These are phyloP conservation scores for Catocala nupta DNA, from an alignment of 2,888 invertebrate genomes.

Conservation along the genomic window DNA sequence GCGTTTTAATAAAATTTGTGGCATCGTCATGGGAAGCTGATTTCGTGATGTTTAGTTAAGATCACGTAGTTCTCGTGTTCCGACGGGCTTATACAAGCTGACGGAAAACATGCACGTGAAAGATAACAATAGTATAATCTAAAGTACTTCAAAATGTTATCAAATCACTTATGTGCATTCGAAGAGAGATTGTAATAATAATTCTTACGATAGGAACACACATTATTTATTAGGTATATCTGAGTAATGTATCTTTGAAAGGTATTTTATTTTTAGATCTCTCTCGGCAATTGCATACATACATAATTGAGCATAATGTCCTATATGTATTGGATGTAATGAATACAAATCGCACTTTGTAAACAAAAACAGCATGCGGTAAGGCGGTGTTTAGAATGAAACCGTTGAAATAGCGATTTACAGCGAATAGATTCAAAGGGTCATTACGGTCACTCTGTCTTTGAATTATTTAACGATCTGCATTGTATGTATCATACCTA, in stretches of 20 bases:
- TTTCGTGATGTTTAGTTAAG: slow-evolving; percentile 20
- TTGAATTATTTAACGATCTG: too few species aligned
- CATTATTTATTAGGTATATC: background rate
- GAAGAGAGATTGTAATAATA: background rate
- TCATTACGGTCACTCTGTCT: too few species aligned
- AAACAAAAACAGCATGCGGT: background rate
- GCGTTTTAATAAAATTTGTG: slow-evolving; percentile 23
- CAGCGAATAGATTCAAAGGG: too few species aligned
- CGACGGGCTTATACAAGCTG: background rate
- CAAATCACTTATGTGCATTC: slow-evolving; percentile 5
- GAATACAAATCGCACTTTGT: slow-evolving; percentile 1
- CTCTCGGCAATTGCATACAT: background rate
- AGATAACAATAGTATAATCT: too few species aligned
- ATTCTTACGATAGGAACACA: too few species aligned
- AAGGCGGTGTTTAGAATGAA: too few species aligned
- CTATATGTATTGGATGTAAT: slow-evolving; percentile 1
- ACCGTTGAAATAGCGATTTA: too few species aligned
- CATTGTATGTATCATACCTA: too few species aligned
- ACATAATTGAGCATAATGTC: background rate
- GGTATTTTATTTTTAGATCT: slow-evolving; percentile 23
- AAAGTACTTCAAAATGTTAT: too few species aligned
- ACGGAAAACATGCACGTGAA: background rate
- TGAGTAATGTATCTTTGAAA: slow-evolving; percentile 28
- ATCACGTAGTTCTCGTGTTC: slow-evolving; percentile 7
- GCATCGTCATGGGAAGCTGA: slow-evolving; percentile 43